Base-by-base conservation (phyloP, 2,888 invertebrate genomes). In the Tanytarsus gracilentus region DNA sequence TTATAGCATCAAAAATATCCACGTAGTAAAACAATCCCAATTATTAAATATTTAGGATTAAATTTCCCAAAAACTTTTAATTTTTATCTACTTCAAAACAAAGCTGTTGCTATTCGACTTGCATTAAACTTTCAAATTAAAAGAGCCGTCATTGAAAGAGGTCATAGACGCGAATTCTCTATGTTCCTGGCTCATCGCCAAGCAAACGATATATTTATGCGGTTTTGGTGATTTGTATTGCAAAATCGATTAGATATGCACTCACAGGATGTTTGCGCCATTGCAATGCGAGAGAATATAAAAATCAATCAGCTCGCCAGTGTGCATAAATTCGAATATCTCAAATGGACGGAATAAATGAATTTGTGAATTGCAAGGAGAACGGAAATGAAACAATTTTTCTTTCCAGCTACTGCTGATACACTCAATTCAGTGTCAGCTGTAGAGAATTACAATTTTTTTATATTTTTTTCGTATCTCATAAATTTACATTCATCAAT, bases 401-500 rank as follows among this genome's bases (percentile, higher is more conserved):
- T 29, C n/a, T 29, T 26, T 7, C 16, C 29, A n/a, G n/a, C n/a
- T n/a, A n/a, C n/a, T n/a, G n/a, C n/a, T n/a, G n/a, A n/a, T n/a
- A n/a, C 21, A 23, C 14, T 23, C 26, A 25, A n/a, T 18, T 49
- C 14, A 7, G 9, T 26, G 11, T 29, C 29, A 51, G 51, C 51
- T 51, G 51, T 27, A 33, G 44, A 23, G 53, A 36, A 53, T 53
- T 33, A 53, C 53, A 53, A 53, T 36, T 53, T n/a, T n/a, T n/a
- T n/a, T n/a, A n/a, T n/a, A n/a, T n/a, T n/a, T n/a, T n/a, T n/a
- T 29, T 53, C 36, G 21, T 33, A 8, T 21, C 44, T 44, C 53
- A 53, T 53, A 53, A 53, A 53, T 53, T 53, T 53, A 53, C 36
- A 53, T 53, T 44, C 44, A 44, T 44, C 44, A 44, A 44, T 44